Evolutionary conservation across 2,113 vertebrate species (phyloP).

Genomic region (Passerina amoena): DNA sequence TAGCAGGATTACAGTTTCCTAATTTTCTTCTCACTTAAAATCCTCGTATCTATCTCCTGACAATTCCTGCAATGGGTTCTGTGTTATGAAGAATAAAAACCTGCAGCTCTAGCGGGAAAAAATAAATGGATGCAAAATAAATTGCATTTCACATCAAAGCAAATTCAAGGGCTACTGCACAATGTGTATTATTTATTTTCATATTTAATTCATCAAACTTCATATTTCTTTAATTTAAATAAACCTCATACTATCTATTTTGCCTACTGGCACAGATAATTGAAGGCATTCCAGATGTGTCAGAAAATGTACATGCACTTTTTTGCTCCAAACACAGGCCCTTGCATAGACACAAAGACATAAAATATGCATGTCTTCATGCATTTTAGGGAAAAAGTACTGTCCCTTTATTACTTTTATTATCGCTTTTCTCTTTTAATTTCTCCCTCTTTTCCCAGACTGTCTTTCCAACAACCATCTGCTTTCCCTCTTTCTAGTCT

Average conservation of each 20-base stretch:
- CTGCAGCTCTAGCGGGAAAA: background rate
- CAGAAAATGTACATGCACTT: background rate
- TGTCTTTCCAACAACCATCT: background rate
- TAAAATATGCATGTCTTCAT: conserved; percentile 43
- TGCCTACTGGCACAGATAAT: background rate
- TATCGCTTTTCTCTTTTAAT: conserved; percentile 7
- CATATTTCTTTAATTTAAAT: conserved; percentile 7
- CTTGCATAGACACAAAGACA: background rate
- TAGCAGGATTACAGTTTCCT: background rate
- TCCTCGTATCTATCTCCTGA: background rate
- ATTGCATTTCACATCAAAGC: background rate
- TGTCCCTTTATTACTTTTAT: background rate
- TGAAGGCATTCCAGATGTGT: background rate
- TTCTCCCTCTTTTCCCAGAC: background rate
- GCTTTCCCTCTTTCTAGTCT: background rate
- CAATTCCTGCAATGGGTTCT: background rate
- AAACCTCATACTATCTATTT: background rate
- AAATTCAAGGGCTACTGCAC: background rate
- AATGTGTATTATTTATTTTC: conserved; percentile 43
- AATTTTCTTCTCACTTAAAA: background rate
- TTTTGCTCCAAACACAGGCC: background rate
- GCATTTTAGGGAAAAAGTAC: conserved; percentile 18
- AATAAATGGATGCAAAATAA: conserved; percentile 4
- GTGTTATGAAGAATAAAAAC: background rate
- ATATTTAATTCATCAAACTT: conserved; percentile 47